Percentiles rank a stretch among this genome's conserved stretches.
These are phyloP conservation scores for Copsychus sechellarum DNA, from an alignment of 2,113 vertebrate species.

Conservation along the genomic window DNA sequence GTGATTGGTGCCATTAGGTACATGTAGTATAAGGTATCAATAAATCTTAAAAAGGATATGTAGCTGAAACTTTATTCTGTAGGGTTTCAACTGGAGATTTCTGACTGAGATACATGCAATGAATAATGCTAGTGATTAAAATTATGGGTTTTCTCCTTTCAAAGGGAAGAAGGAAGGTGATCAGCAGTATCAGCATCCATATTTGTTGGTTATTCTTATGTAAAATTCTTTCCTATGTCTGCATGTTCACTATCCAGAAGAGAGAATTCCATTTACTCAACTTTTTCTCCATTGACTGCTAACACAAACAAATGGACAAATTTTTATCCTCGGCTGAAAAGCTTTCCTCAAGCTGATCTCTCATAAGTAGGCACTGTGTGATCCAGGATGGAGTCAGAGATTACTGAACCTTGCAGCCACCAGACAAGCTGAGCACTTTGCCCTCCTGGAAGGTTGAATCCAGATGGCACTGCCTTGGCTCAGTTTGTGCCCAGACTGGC, in stretches of 20 bases:
- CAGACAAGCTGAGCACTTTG: neutral
- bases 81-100: neutral
- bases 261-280: neutral
- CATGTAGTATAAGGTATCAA: neutral
- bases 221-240: neutral
- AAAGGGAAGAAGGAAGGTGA: neutral
- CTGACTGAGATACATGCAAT: neutral
- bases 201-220: neutral
- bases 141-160: neutral
- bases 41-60: neutral
- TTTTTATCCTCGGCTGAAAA: neutral
- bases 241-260: rapidly evolving
- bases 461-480: neutral
- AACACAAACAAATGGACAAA: neutral
- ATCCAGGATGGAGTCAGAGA: neutral
- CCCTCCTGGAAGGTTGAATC: neutral
- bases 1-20: neutral
- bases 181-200: neutral
- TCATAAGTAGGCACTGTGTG: neutral
- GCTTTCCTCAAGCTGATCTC: neutral
- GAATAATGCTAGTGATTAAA: neutral
- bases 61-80: neutral
- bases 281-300: neutral
- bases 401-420: neutral
- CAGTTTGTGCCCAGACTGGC: neutral